Percentiles rank a stretch among this genome's conserved stretches.
Conservation (phyloP, 2,888 invertebrate species). For the Drosophila dives region DNA sequence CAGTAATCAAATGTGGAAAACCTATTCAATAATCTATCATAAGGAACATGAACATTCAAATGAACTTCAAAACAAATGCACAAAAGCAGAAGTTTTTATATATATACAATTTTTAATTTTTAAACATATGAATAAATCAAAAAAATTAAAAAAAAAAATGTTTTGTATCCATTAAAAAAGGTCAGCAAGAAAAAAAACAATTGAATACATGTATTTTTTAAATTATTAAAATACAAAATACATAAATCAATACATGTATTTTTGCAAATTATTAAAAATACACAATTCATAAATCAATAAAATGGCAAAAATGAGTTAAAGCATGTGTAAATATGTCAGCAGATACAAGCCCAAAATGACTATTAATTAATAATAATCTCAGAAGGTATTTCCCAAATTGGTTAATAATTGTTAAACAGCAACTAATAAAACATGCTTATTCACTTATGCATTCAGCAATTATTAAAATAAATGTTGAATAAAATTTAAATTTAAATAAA, state of each 20-base stretch:
- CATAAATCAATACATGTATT: not conserved
- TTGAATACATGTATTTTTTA: not conserved
- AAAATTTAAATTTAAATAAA: no score
- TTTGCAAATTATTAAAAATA: not conserved
- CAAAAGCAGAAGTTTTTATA: not conserved
- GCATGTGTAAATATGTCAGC: not conserved
- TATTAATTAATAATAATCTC: not conserved
- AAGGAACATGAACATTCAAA: constrained; percentile 6
- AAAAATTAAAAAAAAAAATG: not conserved
- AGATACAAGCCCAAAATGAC: not conserved
- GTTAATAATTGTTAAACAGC: not conserved
- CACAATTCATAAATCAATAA: not conserved
- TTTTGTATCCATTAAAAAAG: not conserved
- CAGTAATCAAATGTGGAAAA: constrained; percentile 25
- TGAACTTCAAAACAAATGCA: not conserved
- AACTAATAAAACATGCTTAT: not conserved
- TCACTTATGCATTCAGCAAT: not conserved
- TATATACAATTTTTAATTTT: not conserved
- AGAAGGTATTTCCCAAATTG: not conserved
- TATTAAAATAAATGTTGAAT: not conserved
- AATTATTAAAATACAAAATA: not conserved
- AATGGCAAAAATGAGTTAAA: not conserved
- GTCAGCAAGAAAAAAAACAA: not conserved
- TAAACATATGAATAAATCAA: no score
- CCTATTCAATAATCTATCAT: constrained; percentile 27